Evolutionary conservation across 2,797 vertebrate genomes (phyloP).

Genomic region (Melanotaenia parkinsoni): DNA sequence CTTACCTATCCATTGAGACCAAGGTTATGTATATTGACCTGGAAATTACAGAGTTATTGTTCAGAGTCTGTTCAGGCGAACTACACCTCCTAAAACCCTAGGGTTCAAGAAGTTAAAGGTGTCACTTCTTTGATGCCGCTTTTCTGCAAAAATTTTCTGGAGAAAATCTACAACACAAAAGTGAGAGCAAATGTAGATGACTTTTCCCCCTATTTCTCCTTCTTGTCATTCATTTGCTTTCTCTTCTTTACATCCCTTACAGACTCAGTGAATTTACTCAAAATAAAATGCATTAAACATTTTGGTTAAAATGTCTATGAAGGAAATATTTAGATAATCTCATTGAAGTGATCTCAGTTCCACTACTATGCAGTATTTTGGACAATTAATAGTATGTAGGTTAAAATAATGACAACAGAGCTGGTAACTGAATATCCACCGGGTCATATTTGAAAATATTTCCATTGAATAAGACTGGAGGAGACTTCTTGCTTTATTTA

Average conservation of each 20-base stretch:
- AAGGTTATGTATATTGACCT: too few species aligned
- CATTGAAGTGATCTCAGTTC: neutral
- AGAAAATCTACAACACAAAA: conserved; percentile 16
- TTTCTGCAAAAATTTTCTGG: conserved; percentile 47
- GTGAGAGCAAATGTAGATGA: conserved; percentile 32
- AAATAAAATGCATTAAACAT: neutral
- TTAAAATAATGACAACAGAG: neutral
- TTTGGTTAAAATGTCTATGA: neutral
- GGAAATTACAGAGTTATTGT: too few species aligned
- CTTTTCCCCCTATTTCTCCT: neutral
- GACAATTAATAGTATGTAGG: too few species aligned
- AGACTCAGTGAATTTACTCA: neutral
- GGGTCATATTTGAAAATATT: neutral
- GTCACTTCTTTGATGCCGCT: conserved; percentile 17
- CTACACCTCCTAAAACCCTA: too few species aligned
- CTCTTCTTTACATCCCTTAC: conserved; percentile 5
- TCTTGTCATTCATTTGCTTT: conserved; percentile 12
- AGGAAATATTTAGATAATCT: neutral
- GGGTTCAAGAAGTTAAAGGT: neutral
- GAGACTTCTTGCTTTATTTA: neutral
- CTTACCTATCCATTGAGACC: too few species aligned
- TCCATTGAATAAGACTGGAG: neutral
- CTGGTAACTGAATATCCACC: neutral
- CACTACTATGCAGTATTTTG: neutral
- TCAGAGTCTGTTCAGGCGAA: too few species aligned